phyloP scores from a whole-genome alignment of 1,140 invertebrate species.

The Sarcophaga bullata region DNA sequence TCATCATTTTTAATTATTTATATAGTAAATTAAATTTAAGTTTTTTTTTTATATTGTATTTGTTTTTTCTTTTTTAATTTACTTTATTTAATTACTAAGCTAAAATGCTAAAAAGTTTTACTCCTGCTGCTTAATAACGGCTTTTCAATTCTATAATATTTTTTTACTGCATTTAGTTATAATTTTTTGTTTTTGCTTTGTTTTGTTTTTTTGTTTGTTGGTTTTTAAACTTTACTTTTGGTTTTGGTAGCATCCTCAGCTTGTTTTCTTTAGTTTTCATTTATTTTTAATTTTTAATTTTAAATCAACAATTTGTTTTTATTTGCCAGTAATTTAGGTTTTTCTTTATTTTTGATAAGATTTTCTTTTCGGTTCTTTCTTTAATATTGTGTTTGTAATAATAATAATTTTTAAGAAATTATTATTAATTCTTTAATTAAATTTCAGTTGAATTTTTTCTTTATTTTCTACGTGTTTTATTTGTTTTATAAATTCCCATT shows the following conservation, averaged over 20 bases:
- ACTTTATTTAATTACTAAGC: constrained; percentile 33
- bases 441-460: background rate
- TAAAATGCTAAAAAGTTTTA: constrained; percentile 43
- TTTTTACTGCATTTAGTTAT: constrained; percentile 24
- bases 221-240: background rate
- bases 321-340: background rate
- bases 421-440: background rate
- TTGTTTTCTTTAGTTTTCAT: background rate
- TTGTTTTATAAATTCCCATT: constrained; percentile 41
- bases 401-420: constrained; percentile 34
- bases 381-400: background rate
- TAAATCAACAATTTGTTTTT: constrained; percentile 20
- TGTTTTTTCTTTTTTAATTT: constrained; percentile 9
- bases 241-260: no score
- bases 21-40: constrained; percentile 43
- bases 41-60: background rate
- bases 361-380: constrained; percentile 20
- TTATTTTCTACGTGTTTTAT: constrained; percentile 31
- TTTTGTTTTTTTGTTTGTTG: background rate
- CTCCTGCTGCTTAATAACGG: constrained; percentile 37
- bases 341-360: background rate
- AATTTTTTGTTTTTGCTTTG: background rate
- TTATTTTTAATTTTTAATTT: background rate
- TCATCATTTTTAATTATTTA: constrained; percentile 6
- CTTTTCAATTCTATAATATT: constrained; percentile 28